Base-by-base conservation (phyloP, 2,888 invertebrate species). In the Entomobrya proxima region DNA sequence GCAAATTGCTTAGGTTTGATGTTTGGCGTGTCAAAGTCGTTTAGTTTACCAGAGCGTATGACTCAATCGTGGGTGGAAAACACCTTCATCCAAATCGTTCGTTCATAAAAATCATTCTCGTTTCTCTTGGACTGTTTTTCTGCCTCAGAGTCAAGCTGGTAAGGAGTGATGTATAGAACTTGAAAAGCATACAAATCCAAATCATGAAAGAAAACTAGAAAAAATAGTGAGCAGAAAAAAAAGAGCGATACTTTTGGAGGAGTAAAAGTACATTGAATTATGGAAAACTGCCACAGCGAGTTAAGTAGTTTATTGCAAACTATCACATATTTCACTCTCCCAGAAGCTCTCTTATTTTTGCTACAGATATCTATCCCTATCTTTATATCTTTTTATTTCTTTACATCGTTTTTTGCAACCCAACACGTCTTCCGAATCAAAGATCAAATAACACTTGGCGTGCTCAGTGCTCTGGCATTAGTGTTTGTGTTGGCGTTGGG, bases 61-160 rank as follows among this genome's bases (percentile, higher is more conserved):
- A 37, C 4, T 64, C 37, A n/a, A n/a, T 64, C 13, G 58, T 64
- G 64, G 64, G 64, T 37, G 64, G 64, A 37, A 64, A 64, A 64
- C 64, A 64, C 37, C 35, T 64, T 58, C 58, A 32, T 64, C 64
- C 64, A 64, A 64, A 64, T 37, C 35, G 64, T 4, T 37, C 64
- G 64, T 37, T 64, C 64, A 64, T 64, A 37, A 64, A n/a, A 64
- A 64, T 64, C 1, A 64, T 35, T 18, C 37, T 64, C 64, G 35
- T 18, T n/a, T n/a, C n/a, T n/a, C 47, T 64, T 37, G 37, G n/a
- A 47, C 15, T 13, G 35, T 61, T 64, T 64, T 35, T 58, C 15
- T 32, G 32, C 58, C 30, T 13, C 30, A 32, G 32, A 47, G 47
- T 7, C 13, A 13, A 13, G 47, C 13, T 13, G n/a, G 47, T 15